Base-by-base conservation (phyloP, 2,797 vertebrate species). In the Etheostoma perlongum region DNA sequence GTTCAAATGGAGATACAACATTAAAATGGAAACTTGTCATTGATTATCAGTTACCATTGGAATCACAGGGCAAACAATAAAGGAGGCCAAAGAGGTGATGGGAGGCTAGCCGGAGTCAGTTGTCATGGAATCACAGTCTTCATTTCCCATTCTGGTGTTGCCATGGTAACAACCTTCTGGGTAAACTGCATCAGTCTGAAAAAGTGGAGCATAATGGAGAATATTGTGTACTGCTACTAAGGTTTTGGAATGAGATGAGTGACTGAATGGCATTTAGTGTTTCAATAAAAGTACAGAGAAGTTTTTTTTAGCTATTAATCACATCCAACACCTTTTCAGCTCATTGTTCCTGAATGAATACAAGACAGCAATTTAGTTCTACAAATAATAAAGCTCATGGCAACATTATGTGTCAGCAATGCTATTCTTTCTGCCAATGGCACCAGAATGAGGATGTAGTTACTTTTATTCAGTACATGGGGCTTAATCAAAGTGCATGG, bases 161-260 rank as follows among this genome's bases (percentile, higher is more conserved):
- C 94, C 89, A 55, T 94, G 94, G 95, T 74, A 95, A 95, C 94
- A 94, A 87, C 87, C 91, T 93, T 92, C 91, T 90, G 90, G 91
- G 81, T 94, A 94, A 93, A 92, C 85, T 76, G 89, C 82, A 84
- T 87, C 90, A 73, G 86, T 91, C 78, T 90, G 80, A 91, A 88
- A 90, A 93, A 90, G 85, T 91, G 76, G 88, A 93, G 81, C 91
- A 93, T 36, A 90, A 89, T 80, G 76, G 67, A 85, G 79, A 79
- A 88, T 78, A 77, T 83, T 79, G 84, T 61, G 64, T 27, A 44
- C 67, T 23, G 19, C 23, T 40, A 4, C 33, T 48, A 4, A 59
- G 65, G 55, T 27, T 75, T 42, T 14, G 14, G 66, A 58, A 30
- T 11, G 21, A 80, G 64, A 73, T 12, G 14, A 47, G n/a, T 7